A percentile compares a stretch with the other conserved stretches of the same genome.
Conservation (phyloP, 2,797 vertebrate species). For the Balearica regulorum region DNA sequence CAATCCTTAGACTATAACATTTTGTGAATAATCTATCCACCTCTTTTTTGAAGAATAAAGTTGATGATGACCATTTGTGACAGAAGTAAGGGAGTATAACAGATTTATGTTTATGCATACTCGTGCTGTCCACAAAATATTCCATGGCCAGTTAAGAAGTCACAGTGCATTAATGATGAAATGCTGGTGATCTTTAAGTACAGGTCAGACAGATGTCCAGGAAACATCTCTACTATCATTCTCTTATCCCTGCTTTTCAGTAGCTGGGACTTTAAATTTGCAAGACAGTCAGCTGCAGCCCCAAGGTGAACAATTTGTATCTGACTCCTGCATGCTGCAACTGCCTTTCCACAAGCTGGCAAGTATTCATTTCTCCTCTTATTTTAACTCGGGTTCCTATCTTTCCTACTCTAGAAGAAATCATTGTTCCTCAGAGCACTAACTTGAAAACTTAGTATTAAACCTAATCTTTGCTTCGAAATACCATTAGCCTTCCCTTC, state of each 20-base stretch:
- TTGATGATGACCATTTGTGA: not conserved
- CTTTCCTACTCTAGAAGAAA: not conserved
- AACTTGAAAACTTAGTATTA: not conserved
- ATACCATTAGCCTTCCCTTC: not conserved
- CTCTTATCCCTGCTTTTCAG: conserved; percentile 30
- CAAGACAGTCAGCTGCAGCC: conserved; percentile 22
- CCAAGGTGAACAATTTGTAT: conserved; percentile 27
- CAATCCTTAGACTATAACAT: not conserved
- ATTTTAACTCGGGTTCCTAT: not conserved
- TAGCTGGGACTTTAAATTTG: conserved; percentile 33
- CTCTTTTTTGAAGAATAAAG: not conserved
- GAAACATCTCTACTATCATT: not conserved
- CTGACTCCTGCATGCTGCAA: conserved; percentile 8
- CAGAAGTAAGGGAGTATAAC: not conserved
- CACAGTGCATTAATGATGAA: not conserved
- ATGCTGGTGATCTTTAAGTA: not conserved
- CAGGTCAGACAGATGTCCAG: not conserved
- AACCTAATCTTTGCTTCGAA: not conserved
- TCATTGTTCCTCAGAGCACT: not conserved
- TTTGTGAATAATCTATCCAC: not conserved
- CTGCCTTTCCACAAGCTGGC: conserved; percentile 4
- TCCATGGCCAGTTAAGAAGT: not conserved
- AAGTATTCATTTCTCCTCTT: conserved; percentile 36
- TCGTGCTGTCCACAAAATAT: not conserved
- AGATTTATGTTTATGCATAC: not conserved